Conservation (phyloP, 2,888 invertebrate species). For the Tenthredo scrophulariae region DNA sequence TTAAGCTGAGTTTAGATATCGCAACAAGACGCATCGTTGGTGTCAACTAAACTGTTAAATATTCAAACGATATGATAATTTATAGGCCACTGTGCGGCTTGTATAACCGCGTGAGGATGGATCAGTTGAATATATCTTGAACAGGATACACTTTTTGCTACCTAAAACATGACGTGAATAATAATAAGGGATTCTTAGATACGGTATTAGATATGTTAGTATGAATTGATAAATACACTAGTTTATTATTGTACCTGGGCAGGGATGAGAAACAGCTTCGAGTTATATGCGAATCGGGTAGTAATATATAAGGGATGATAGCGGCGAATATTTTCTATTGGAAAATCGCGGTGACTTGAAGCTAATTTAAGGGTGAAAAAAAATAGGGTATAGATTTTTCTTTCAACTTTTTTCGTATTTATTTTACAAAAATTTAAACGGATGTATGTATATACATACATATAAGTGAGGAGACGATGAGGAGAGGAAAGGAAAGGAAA, state of each 20-base stretch:
- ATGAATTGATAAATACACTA: neutral
- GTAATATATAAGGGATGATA: too few species aligned
- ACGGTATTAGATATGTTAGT: neutral
- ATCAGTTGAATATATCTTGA: neutral
- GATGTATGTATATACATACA: too few species aligned
- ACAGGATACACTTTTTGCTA: neutral
- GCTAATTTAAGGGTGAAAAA: too few species aligned
- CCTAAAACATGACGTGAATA: neutral
- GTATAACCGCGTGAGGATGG: neutral
- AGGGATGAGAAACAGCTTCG: neutral
- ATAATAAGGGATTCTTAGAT: slow-evolving; percentile 25
- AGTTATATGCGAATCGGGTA: neutral
- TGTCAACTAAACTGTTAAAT: slow-evolving; percentile 32
- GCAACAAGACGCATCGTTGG: slow-evolving; percentile 48
- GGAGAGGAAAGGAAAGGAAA: neutral
- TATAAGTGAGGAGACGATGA: neutral
- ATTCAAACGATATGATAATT: slow-evolving; percentile 48
- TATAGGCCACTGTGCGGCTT: neutral
- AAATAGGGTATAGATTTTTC: neutral
- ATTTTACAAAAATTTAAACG: neutral
- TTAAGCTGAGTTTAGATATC: neutral
- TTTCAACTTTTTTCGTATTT: neutral
- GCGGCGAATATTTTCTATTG: too few species aligned
- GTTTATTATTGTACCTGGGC: neutral
- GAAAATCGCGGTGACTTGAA: too few species aligned